Evolutionary conservation across 2,888 invertebrate genomes (phyloP).

Genomic region (Eugnorisma glareosa): DNA sequence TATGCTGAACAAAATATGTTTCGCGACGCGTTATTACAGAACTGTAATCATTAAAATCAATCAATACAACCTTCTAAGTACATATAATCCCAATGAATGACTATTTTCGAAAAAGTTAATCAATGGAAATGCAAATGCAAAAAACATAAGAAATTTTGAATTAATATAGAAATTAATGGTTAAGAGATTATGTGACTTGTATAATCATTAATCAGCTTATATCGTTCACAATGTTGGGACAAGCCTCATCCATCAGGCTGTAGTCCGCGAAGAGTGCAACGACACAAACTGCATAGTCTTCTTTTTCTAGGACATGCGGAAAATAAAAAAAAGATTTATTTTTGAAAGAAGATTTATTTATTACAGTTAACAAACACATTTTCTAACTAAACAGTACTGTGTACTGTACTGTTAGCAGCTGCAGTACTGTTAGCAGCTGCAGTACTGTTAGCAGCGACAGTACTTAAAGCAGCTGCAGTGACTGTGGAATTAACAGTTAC

Average conservation of each 20-base stretch:
- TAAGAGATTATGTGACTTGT: no score
- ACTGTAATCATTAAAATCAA: no score
- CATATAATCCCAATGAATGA: no score
- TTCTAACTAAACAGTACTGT: constrained; percentile 17
- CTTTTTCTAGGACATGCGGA: no score
- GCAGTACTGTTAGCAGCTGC: background rate
- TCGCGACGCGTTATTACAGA: no score
- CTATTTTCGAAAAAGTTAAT: no score
- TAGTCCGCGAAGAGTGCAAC: background rate
- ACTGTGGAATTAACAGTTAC: constrained; percentile 12
- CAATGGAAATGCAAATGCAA: no score
- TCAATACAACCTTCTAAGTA: no score
- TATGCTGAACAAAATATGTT: no score
- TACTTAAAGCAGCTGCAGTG: constrained; percentile 25
- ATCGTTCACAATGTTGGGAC: background rate
- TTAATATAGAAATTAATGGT: no score
- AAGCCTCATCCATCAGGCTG: background rate
- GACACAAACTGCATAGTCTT: background rate
- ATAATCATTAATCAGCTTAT: no score
- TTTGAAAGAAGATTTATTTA: constrained; percentile 47
- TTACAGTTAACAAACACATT: constrained; percentile 30
- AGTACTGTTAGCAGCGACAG: constrained; percentile 1
- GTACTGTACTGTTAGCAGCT: background rate
- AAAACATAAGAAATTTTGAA: no score
- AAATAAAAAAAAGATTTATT: constrained; percentile 38